Conservation (phyloP, 2,797 vertebrate species). For the Neomorphus geoffroyi region DNA sequence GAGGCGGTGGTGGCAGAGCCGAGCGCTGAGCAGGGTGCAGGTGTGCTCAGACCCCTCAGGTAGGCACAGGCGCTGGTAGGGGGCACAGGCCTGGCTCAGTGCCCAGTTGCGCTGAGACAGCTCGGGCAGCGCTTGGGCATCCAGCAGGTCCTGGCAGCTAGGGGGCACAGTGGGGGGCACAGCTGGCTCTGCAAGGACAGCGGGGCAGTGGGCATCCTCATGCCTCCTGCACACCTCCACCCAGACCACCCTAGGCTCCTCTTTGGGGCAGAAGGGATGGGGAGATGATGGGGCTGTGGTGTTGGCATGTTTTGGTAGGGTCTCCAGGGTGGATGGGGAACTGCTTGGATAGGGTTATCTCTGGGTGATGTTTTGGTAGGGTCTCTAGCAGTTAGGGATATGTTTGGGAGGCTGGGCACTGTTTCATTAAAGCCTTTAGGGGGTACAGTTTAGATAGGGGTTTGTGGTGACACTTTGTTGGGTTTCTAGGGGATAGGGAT, state of each 20-base stretch:
- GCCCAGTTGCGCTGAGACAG: conserved; percentile 84
- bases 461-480: not conserved
- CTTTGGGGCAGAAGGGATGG: not conserved
- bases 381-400: not conserved
- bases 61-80: conserved; percentile 83
- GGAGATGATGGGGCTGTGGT: not conserved
- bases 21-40: conserved; percentile 82
- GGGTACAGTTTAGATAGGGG: not conserved
- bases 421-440: not conserved
- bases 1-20: conserved; percentile 77
- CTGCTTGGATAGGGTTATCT: not conserved
- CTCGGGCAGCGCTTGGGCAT: conserved; percentile 76
- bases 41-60: conserved; percentile 46
- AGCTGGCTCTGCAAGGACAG: not conserved
- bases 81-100: conserved; percentile 85
- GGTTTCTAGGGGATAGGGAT: not conserved
- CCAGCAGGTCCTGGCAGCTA: conserved; percentile 81
- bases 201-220: not conserved
- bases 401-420: not conserved
- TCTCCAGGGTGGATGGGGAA: not conserved
- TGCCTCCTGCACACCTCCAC: not conserved
- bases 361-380: not conserved
- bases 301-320: not conserved
- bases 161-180: conserved; percentile 60
- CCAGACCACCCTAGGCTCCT: accelerated